phyloP scores from a whole-genome alignment of 2,888 invertebrate genomes.

The Eupithecia centaureata region DNA sequence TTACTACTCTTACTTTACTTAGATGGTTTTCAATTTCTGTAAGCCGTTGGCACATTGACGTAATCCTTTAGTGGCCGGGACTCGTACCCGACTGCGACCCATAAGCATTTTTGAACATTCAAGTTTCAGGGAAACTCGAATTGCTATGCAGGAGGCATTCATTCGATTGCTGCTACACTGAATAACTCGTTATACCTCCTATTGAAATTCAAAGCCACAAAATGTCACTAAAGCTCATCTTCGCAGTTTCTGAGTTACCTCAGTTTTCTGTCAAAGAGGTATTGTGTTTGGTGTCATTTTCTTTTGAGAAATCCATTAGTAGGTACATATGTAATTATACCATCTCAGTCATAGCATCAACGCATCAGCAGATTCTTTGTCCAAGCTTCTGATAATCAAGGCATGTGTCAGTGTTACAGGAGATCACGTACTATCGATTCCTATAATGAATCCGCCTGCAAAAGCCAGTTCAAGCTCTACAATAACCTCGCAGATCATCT shows the following conservation, averaged over 20 bases:
- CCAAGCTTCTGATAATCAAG: neutral
- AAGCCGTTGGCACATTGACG: slow-evolving; percentile 2
- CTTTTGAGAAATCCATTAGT: neutral
- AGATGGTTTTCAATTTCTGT: neutral
- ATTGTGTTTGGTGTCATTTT: neutral
- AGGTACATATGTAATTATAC: too few species aligned
- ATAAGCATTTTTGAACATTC: slow-evolving; percentile 34
- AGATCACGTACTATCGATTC: neutral
- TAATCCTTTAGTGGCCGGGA: slow-evolving; percentile 19
- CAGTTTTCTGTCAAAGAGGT: neutral
- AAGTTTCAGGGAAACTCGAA: slow-evolving; percentile 4
- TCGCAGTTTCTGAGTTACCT: neutral
- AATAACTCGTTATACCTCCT: slow-evolving; percentile 5
- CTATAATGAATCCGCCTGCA: neutral
- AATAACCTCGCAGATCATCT: slow-evolving; percentile 22
- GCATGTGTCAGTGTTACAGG: neutral
- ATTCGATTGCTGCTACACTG: slow-evolving; percentile 4
- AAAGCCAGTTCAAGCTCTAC: neutral
- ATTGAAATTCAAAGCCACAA: slow-evolving; percentile 10
- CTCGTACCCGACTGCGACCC: neutral
- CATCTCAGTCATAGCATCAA: too few species aligned
- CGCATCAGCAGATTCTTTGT: neutral
- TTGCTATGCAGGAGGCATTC: slow-evolving; percentile 11
- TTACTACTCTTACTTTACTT: neutral
- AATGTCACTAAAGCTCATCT: neutral